These are phyloP conservation scores for Thamnophis elegans DNA, from an alignment of 2,797 vertebrate species.

Conservation along the genomic window DNA sequence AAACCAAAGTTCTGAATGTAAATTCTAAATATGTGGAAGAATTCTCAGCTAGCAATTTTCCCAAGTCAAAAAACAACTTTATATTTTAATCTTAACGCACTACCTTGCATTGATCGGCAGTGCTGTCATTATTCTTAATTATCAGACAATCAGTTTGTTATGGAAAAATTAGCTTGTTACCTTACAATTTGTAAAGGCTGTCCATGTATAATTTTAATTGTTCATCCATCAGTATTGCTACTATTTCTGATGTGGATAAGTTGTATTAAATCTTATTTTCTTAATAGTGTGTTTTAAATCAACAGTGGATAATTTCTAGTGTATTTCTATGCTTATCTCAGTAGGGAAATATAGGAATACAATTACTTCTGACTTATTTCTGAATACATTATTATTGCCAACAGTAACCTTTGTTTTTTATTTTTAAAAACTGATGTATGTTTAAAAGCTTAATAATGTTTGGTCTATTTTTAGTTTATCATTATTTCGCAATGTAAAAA, in stretches of 20 bases:
- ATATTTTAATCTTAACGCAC: background rate
- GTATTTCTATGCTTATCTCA: background rate
- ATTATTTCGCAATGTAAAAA: slow-evolving; percentile 66
- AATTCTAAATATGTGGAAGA: background rate
- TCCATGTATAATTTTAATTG: background rate
- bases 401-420: background rate
- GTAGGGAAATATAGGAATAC: background rate
- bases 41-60: background rate
- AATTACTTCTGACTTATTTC: background rate
- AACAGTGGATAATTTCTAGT: background rate
- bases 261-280: background rate
- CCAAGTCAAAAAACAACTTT: background rate
- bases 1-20: background rate
- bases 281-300: background rate
- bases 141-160: background rate
- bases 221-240: background rate
- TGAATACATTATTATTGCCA: background rate
- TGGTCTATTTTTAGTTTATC: slow-evolving; percentile 77
- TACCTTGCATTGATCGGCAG: background rate
- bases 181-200: background rate
- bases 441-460: background rate
- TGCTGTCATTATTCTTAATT: background rate
- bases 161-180: background rate
- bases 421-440: background rate
- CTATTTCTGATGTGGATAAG: background rate